phyloP scores from a whole-genome alignment of 2,888 invertebrate species.

The Drosophila mimetica region DNA sequence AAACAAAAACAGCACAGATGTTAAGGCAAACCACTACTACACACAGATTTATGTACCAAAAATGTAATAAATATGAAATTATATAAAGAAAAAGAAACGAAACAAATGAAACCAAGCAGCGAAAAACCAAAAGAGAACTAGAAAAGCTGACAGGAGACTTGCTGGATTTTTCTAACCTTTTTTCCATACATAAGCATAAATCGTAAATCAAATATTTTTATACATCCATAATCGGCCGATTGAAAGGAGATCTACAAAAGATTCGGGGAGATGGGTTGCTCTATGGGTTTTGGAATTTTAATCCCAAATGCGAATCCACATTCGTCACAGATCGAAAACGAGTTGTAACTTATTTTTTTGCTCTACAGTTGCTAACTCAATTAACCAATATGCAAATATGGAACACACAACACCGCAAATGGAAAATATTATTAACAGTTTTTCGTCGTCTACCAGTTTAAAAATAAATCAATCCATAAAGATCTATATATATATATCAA shows the following conservation, averaged over 20 bases:
- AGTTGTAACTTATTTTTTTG: conserved; percentile 45
- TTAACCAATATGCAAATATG: conserved; percentile 44
- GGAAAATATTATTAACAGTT: conserved; percentile 44
- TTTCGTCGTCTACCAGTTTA: conserved; percentile 71
- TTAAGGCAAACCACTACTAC: conserved; percentile 53
- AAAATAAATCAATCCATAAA: conserved; percentile 64
- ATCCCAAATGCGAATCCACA: conserved; percentile 17
- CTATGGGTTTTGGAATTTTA: conserved; percentile 9
- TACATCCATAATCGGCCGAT: conserved; percentile 45
- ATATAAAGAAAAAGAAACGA: conserved; percentile 63
- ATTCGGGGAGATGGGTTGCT: conserved; percentile 28
- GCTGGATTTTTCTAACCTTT: conserved; percentile 42
- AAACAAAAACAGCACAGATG: conserved; percentile 51
- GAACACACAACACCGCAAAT: conserved; percentile 21
- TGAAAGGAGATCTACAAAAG: neutral
- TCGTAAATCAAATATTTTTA: conserved; percentile 63
- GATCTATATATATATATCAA: conserved; percentile 37
- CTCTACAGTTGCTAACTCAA: conserved; percentile 45
- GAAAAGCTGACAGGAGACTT: conserved; percentile 14
- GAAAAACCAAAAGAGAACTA: conserved; percentile 41
- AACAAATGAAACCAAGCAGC: conserved; percentile 20
- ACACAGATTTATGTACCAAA: conserved; percentile 83
- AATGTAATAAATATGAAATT: conserved; percentile 82
- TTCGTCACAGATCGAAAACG: conserved; percentile 35
- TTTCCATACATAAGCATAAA: conserved; percentile 34